Evolutionary conservation across 2,113 vertebrate genomes (phyloP), one percentile per base, ranked within the genome.

Genomic region (Scalopus aquaticus): DNA sequence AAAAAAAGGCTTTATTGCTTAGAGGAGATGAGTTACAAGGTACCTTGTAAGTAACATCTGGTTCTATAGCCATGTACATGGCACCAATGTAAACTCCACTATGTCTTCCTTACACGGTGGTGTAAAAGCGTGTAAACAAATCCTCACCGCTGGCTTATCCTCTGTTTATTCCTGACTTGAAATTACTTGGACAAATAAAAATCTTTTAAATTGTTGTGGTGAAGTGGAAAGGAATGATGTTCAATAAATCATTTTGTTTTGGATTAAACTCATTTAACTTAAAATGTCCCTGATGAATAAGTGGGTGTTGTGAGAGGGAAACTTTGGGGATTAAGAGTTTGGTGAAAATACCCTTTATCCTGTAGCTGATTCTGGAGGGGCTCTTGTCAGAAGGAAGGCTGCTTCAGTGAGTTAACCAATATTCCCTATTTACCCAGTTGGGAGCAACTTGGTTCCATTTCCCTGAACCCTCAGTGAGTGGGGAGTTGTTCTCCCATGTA

Each of bases 31-130:
- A 98, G 96, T 98, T 98, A 98, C 97, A 98, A 98, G 98, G 97
- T 98, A 98, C 97, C 98, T 98, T 98, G 97, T 98, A 97, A 97
- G 97, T 98, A 97, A 97, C 98, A 98, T 99, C 98, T 99, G 98
- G 97, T 98, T 98, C 97, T 97, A 86, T 97, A 97, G 98, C 90
- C 83, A 97, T 98, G 98, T 98, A 98, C 97, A 97, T 96, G 95
- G 97, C 92, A 83, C 97, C 94, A 97, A 97, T 94, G 95, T 98
- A 98, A 98, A 97, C 93, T 96, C 86, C 76, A 95, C 85, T 96
- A 88, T 96, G 97, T 97, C 92, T 97, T 96, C 96, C 96, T 96
- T 97, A 95, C 95, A 89, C 6, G 46, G 88, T 80, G 92, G 74
- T 90, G 92, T 95, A 96, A 97, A 95, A 64, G 70, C 93, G 11